Conservation (phyloP, 2,797 vertebrate species). For the Coregonus sp. region DNA sequence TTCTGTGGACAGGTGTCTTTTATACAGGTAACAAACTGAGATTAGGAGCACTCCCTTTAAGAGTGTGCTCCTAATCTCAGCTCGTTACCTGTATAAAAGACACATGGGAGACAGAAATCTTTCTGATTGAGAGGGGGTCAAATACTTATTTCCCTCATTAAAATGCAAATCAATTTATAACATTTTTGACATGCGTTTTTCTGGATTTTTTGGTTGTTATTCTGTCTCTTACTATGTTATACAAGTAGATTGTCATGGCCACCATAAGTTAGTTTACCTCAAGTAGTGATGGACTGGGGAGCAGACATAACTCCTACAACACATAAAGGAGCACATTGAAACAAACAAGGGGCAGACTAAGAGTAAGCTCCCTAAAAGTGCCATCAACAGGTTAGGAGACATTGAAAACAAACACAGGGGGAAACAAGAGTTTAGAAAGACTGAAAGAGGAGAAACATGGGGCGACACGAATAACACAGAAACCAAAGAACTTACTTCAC, state of each 20-base stretch:
- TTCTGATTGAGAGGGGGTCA: too few relatives aligned
- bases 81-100: too few relatives aligned
- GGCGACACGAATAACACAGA: slow-evolving; percentile 32
- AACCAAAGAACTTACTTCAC: slow-evolving; percentile 26
- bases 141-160: too few relatives aligned
- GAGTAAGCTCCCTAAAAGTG: slow-evolving; percentile 18
- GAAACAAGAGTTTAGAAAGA: slow-evolving; percentile 21
- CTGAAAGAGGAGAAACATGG: slow-evolving; percentile 9
- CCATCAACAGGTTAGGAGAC: slow-evolving; percentile 43
- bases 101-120: too few relatives aligned
- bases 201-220: too few relatives aligned
- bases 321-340: slow-evolving; percentile 68
- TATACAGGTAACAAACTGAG: too few relatives aligned
- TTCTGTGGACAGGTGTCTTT: too few relatives aligned
- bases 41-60: too few relatives aligned
- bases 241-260: slow-evolving; percentile 30
- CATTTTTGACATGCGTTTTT: too few relatives aligned
- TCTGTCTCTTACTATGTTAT: background rate
- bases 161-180: too few relatives aligned
- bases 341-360: slow-evolving; percentile 45
- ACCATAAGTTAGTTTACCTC: slow-evolving; percentile 71
- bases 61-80: too few relatives aligned
- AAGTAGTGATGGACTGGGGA: slow-evolving; percentile 76
- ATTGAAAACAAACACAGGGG: slow-evolving; percentile 41
- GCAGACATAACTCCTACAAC: slow-evolving; percentile 78